These are phyloP conservation scores for Odontocerum albicorne DNA, from an alignment of 2,888 invertebrate species.

Conservation along the genomic window DNA sequence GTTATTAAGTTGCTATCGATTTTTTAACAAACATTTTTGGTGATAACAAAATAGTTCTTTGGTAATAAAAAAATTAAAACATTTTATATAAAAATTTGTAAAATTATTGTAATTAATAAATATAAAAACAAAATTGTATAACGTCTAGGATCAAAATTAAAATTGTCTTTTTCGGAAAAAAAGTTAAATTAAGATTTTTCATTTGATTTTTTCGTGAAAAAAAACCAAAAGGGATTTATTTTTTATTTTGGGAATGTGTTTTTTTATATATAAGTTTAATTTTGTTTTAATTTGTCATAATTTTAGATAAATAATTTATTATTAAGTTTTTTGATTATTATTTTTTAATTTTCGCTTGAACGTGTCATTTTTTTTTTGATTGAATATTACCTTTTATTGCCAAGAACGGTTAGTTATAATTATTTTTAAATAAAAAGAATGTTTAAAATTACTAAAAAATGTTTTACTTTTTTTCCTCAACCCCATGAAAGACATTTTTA, in stretches of 20 bases:
- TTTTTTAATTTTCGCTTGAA: slow-evolving; percentile 29
- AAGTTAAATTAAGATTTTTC: slow-evolving; percentile 12
- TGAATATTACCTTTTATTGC: slow-evolving; percentile 53
- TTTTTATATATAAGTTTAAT: slow-evolving; percentile 2
- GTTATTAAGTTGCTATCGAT: no score
- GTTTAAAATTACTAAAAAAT: slow-evolving; percentile 31
- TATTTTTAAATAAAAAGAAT: slow-evolving; percentile 60
- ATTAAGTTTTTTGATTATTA: slow-evolving; percentile 20
- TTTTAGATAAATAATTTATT: slow-evolving; percentile 22
- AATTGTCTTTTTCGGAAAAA: slow-evolving; percentile 24
- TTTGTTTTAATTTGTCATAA: slow-evolving; percentile 21
- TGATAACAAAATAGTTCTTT: no score
- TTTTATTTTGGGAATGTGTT: slow-evolving; percentile 3
- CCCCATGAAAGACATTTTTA: no score
- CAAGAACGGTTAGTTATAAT: slow-evolving; percentile 62
- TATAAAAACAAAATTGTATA: slow-evolving; percentile 12
- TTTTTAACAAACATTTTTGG: no score
- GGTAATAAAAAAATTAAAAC: no score
- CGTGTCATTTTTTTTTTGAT: slow-evolving; percentile 36
- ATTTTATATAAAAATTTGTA: no score
- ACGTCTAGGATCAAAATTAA: slow-evolving; percentile 31
- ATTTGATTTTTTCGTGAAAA: background rate
- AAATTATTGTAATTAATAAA: slow-evolving; percentile 3
- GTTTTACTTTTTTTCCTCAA: background rate
- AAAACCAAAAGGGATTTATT: background rate